Evolutionary conservation across 2,888 invertebrate genomes (phyloP).

Genomic region (Pyrrhosoma nymphula): DNA sequence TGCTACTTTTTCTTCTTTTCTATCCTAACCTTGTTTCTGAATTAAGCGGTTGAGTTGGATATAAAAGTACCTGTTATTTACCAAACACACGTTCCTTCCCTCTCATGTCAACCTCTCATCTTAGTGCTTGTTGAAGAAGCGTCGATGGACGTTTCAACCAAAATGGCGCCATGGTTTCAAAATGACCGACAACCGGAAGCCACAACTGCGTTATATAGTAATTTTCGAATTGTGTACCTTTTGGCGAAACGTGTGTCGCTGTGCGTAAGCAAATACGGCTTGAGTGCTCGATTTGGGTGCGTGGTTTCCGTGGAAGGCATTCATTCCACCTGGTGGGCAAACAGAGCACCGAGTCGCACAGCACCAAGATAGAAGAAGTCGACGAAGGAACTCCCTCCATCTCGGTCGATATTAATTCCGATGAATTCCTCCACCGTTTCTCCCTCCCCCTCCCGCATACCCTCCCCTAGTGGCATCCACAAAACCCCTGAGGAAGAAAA

Average conservation of each 20-base stretch:
- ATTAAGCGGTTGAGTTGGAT: too few species aligned
- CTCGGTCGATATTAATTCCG: constrained; percentile 26
- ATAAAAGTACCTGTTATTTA: not conserved
- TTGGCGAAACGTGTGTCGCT: not conserved
- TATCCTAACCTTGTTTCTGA: too few species aligned
- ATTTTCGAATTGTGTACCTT: not conserved
- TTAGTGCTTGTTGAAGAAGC: not conserved
- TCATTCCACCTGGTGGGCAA: not conserved
- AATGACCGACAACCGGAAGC: not conserved
- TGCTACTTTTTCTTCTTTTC: too few species aligned
- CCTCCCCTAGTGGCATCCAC: not conserved
- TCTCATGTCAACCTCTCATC: not conserved
- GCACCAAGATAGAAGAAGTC: too few species aligned
- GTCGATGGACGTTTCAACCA: not conserved
- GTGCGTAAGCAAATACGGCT: not conserved
- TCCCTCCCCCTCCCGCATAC: not conserved
- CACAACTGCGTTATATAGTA: not conserved
- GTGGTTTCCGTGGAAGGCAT: not conserved
- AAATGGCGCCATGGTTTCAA: not conserved
- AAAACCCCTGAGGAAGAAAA: not conserved
- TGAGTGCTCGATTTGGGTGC: not conserved
- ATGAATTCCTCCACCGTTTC: not conserved
- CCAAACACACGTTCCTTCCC: not conserved
- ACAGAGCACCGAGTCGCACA: too few species aligned
- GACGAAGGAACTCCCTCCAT: not conserved